Evolutionary conservation across 2,113 vertebrate genomes (phyloP).

Genomic region (Enhydra lutris): DNA sequence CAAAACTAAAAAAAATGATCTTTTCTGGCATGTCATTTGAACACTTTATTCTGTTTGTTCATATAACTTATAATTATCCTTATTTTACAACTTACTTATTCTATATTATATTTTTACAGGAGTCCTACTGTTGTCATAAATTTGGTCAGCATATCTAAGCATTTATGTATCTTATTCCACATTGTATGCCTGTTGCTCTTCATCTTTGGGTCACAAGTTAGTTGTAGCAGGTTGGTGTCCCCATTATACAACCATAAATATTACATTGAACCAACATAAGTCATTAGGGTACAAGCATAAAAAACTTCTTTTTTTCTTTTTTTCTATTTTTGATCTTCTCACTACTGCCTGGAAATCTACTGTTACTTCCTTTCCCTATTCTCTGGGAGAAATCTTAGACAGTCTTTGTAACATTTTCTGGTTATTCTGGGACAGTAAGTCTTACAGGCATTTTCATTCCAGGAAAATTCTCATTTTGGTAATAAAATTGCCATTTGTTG

Average conservation of each 20-base stretch:
- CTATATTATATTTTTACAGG: not conserved
- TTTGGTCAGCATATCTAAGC: fast-evolving
- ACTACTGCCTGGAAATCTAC: not conserved
- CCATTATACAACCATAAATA: not conserved
- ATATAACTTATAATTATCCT: not conserved
- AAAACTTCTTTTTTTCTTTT: not conserved
- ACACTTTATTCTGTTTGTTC: not conserved
- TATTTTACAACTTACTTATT: not conserved
- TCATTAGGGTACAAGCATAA: not conserved
- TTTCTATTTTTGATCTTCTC: not conserved
- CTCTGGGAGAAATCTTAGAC: not conserved
- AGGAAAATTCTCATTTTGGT: not conserved
- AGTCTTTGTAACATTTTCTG: not conserved
- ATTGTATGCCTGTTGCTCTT: not conserved
- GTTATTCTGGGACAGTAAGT: not conserved
- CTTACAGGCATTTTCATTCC: not conserved
- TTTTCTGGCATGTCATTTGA: not conserved
- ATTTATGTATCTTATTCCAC: not conserved
- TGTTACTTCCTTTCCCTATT: not conserved
- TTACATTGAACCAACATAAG: not conserved
- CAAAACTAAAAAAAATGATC: not conserved
- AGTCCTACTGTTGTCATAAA: not conserved
- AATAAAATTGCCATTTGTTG: not conserved
- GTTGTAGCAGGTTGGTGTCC: not conserved
- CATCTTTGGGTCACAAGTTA: not conserved